Percentiles rank a stretch among this genome's conserved stretches.
Conservation (phyloP, 2,113 vertebrate genomes). For the Gasterosteus aculeatus region DNA sequence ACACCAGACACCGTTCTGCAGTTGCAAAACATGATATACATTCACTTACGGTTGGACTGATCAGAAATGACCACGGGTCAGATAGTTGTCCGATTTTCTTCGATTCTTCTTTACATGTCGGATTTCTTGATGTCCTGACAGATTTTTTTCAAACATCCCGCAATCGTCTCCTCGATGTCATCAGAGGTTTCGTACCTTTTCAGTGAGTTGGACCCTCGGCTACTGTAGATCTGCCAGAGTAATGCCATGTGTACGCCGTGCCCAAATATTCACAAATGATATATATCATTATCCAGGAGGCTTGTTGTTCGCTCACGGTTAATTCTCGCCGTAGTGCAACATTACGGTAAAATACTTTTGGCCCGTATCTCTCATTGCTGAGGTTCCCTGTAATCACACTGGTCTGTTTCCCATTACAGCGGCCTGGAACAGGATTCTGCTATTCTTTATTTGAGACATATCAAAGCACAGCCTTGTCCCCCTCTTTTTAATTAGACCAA, state of each 20-base stretch:
- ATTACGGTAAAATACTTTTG: slow-evolving; percentile 67
- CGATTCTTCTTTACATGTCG: slow-evolving; percentile 33
- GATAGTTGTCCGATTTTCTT: background rate
- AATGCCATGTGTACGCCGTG: background rate
- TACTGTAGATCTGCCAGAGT: background rate
- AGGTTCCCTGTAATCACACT: slow-evolving; percentile 68
- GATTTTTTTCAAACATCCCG: background rate
- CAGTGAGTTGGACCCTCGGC: background rate
- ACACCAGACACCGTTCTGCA: background rate
- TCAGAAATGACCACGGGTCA: background rate
- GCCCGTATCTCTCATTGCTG: slow-evolving; percentile 37
- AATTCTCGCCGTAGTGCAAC: slow-evolving; percentile 28
- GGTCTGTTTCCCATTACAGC: slow-evolving; percentile 63
- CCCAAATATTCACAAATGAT: slow-evolving; percentile 16
- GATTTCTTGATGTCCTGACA: slow-evolving; percentile 17
- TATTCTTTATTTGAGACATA: slow-evolving; percentile 49
- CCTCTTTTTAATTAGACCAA: slow-evolving; percentile 41
- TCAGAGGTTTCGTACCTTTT: background rate
- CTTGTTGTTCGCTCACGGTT: slow-evolving; percentile 39
- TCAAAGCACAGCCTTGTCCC: slow-evolving; percentile 53
- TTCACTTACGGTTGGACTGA: background rate
- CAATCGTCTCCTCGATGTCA: background rate
- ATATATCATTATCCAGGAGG: slow-evolving; percentile 56
- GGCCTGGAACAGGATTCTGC: slow-evolving; percentile 59
- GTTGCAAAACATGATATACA: background rate